These are phyloP conservation scores for Ariolimax columbianus DNA, from an alignment of 2,888 invertebrate genomes.

Conservation along the genomic window DNA sequence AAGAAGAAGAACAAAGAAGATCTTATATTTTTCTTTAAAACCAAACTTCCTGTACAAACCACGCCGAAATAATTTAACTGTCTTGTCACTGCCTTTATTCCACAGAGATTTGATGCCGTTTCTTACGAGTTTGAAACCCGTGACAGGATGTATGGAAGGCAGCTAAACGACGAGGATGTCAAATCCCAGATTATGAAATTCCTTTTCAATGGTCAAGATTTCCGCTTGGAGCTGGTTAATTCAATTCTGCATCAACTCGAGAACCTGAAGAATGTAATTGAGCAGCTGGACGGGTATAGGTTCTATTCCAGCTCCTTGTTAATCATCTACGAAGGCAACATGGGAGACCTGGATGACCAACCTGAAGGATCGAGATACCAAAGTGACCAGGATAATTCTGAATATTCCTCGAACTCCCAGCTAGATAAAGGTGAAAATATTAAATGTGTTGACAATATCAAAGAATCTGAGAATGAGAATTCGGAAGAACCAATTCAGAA, in stretches of 20 bases:
- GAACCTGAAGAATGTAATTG: conserved; percentile 77
- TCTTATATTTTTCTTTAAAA: no score
- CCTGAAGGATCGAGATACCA: background rate
- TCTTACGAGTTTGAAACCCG: conserved; percentile 80
- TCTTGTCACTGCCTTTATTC: conserved; percentile 42
- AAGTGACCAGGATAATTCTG: background rate
- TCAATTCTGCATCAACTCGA: conserved; percentile 79
- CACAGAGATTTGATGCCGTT: conserved; percentile 81
- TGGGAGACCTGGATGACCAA: background rate
- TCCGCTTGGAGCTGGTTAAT: conserved; percentile 78
- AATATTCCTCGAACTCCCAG: background rate
- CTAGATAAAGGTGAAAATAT: background rate
- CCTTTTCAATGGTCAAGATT: conserved; percentile 80
- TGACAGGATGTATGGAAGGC: conserved; percentile 82
- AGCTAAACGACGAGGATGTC: conserved; percentile 80
- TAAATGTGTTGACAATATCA: background rate
- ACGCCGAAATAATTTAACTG: no score
- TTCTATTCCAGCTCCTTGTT: conserved; percentile 82
- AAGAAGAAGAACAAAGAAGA: no score
- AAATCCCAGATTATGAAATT: conserved; percentile 80
- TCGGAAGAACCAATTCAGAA: background rate
- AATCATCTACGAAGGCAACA: conserved; percentile 81
- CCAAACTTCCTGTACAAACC: no score
- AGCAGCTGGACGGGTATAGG: conserved; percentile 80
- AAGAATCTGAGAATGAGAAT: background rate